Conservation (phyloP, 2,797 vertebrate species). For the Acipenser transmontanus region DNA sequence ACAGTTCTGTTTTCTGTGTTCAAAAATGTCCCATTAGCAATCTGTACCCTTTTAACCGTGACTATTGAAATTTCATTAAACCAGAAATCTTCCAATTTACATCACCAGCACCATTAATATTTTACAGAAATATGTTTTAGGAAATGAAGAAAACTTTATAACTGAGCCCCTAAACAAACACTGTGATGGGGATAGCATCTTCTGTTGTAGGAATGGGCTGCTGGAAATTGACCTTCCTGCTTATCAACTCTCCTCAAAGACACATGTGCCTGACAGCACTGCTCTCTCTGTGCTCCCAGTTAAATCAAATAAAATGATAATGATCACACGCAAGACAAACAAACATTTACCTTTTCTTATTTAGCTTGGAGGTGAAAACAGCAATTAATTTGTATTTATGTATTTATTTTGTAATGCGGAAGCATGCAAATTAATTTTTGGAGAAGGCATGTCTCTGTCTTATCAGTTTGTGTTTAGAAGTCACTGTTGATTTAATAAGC, state of each 20-base stretch:
- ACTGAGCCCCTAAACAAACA: constrained; percentile 17
- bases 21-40: constrained; percentile 13
- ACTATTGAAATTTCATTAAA: constrained; percentile 10
- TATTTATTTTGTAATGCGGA: neutral
- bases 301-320: constrained; percentile 29
- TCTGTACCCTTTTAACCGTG: neutral
- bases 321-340: constrained; percentile 30
- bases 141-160: constrained; percentile 10
- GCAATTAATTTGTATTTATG: constrained; percentile 28
- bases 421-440: constrained; percentile 42
- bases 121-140: constrained; percentile 25
- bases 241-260: constrained; percentile 25
- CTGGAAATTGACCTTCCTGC: constrained; percentile 27
- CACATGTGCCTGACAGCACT: constrained; percentile 14
- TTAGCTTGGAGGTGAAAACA: constrained; percentile 35
- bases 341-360: constrained; percentile 36
- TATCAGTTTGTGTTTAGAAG: constrained; percentile 65
- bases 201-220: constrained; percentile 20
- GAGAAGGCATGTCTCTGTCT: constrained; percentile 40
- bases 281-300: neutral
- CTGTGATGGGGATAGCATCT: constrained; percentile 28
- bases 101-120: constrained; percentile 23
- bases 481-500: constrained; percentile 67
- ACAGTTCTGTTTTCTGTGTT: too few species aligned
- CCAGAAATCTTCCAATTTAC: constrained; percentile 13